phyloP scores from a whole-genome alignment of 2,113 vertebrate species.

The Mustelus asterias region DNA sequence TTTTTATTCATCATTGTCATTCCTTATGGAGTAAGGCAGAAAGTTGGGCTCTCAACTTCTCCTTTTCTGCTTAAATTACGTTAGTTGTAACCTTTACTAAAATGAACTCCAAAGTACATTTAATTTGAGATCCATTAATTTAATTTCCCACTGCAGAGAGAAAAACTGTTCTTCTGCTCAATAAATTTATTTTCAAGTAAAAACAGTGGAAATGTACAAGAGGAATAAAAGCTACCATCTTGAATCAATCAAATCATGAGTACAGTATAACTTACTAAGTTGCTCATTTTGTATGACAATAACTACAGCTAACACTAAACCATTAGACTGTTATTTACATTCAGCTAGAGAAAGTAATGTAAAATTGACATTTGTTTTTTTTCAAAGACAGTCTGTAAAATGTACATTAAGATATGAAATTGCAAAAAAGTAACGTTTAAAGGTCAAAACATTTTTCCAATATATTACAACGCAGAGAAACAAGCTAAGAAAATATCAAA shows the following conservation, averaged over 20 bases:
- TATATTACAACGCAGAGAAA: constrained; percentile 34
- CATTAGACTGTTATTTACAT: constrained; percentile 33
- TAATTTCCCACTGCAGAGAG: constrained; percentile 14
- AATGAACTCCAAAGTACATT: constrained; percentile 19
- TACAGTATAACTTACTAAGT: constrained; percentile 34
- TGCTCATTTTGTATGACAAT: constrained; percentile 33
- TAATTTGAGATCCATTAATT: neutral
- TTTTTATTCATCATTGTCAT: neutral
- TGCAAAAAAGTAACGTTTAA: constrained; percentile 36
- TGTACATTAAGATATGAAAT: constrained; percentile 35
- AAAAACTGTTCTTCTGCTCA: constrained; percentile 26
- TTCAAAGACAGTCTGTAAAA: constrained; percentile 32
- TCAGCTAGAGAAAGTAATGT: constrained; percentile 23
- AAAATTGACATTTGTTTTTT: constrained; percentile 28
- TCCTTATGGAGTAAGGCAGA: neutral
- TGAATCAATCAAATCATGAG: constrained; percentile 31
- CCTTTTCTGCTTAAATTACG: neutral
- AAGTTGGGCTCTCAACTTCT: neutral
- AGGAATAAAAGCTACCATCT: constrained; percentile 33
- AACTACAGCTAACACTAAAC: constrained; percentile 35
- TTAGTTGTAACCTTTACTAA: neutral
- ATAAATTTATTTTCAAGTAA: constrained; percentile 53
- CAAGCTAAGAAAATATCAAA: constrained; percentile 38
- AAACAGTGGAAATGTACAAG: constrained; percentile 62
- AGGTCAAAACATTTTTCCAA: constrained; percentile 34